These are phyloP conservation scores for Ypsolopha sequella DNA, from an alignment of 2,888 invertebrate genomes.

Conservation along the genomic window DNA sequence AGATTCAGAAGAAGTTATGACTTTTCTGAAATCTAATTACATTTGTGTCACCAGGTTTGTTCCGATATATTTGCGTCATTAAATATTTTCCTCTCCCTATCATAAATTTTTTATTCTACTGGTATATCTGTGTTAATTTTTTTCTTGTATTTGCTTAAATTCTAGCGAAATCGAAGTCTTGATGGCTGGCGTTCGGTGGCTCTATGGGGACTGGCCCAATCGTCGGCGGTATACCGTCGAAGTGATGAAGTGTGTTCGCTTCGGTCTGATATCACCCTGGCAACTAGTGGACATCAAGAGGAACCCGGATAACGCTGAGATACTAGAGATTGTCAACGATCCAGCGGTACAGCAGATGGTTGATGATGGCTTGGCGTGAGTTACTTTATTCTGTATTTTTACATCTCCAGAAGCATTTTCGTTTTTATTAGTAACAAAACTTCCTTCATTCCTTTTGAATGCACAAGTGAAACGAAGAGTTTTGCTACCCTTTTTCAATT, in stretches of 20 bases:
- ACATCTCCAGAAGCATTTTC: no score
- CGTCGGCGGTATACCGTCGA: conserved; percentile 70
- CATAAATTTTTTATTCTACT: no score
- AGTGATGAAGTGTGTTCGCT: conserved; percentile 79
- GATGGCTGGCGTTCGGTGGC: conserved; percentile 86
- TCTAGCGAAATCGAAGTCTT: conserved; percentile 78
- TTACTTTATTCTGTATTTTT: conserved; percentile 10
- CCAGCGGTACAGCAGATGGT: conserved; percentile 81
- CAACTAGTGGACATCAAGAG: conserved; percentile 83
- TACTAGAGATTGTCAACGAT: conserved; percentile 76
- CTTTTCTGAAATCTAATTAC: conserved; percentile 78
- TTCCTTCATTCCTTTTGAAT: no score
- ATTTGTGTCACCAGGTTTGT: conserved; percentile 78
- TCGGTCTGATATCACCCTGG: conserved; percentile 85
- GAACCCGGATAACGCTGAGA: conserved; percentile 79
- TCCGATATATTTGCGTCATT: conserved; percentile 32
- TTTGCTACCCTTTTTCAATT: not conserved
- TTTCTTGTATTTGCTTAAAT: conserved; percentile 22
- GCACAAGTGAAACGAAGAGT: no score
- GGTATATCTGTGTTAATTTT: no score
- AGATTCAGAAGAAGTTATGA: conserved; percentile 74
- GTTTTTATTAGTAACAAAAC: no score
- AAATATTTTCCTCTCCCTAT: no score
- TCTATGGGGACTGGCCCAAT: conserved; percentile 77
- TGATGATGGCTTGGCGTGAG: conserved; percentile 84